Percentiles rank a stretch among this genome's conserved stretches.
Evolutionary conservation across 2,888 invertebrate species (phyloP).

Genomic region (Eudasyphora cyanicolor): DNA sequence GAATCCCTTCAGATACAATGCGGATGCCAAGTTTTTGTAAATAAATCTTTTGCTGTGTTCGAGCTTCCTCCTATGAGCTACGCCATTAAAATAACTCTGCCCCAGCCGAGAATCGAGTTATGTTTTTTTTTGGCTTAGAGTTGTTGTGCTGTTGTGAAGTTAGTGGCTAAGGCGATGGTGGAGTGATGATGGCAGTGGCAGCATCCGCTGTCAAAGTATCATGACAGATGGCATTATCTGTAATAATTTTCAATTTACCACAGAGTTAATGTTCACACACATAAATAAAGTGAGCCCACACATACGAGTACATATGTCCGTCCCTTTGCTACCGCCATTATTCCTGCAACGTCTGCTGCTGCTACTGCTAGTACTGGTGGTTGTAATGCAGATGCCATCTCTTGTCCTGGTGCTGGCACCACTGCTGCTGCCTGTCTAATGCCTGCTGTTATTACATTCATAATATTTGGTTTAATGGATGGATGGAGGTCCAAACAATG

Average conservation of each 20-base stretch:
- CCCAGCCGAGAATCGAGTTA: slow-evolving; percentile 25
- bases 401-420: slow-evolving; percentile 24
- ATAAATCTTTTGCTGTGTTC: slow-evolving; percentile 54
- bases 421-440: slow-evolving; percentile 40
- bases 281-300: slow-evolving; percentile 18
- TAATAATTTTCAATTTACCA: slow-evolving; percentile 70
- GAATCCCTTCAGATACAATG: neutral
- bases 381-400: slow-evolving; percentile 47
- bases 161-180: neutral
- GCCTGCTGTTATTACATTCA: slow-evolving; percentile 55
- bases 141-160: neutral
- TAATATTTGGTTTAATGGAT: slow-evolving; percentile 51
- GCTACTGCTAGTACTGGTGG: slow-evolving; percentile 30
- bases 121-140: slow-evolving; percentile 26
- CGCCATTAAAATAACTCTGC: slow-evolving; percentile 52
- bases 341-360: slow-evolving; percentile 7
- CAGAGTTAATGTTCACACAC: slow-evolving; percentile 44
- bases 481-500: neutral
- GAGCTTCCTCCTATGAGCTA: slow-evolving; percentile 34
- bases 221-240: slow-evolving; percentile 68
- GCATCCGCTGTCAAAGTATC: slow-evolving; percentile 66
- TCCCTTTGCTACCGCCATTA: neutral
- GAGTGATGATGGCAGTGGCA: neutral
- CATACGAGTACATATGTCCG: neutral
- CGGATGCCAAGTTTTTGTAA: slow-evolving; percentile 61